Percentiles rank a stretch among this genome's conserved stretches.
These are phyloP conservation scores for Cerastis rubricosa DNA, from an alignment of 2,888 invertebrate genomes.

Conservation along the genomic window DNA sequence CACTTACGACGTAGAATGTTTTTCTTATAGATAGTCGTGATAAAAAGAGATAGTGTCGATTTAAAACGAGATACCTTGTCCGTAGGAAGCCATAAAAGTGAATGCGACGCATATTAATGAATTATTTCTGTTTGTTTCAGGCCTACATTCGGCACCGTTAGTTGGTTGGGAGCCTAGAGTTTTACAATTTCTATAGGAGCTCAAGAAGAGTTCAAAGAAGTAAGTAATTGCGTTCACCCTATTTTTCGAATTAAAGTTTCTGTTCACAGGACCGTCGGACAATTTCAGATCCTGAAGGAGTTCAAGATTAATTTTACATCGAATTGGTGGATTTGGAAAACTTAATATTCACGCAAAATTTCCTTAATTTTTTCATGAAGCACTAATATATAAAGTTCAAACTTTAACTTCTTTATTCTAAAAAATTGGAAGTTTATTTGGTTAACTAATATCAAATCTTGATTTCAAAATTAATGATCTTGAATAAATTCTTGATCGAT, in stretches of 20 bases:
- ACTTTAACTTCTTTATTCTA: slow-evolving; percentile 16
- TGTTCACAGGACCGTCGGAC: slow-evolving; percentile 75
- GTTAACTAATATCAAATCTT: slow-evolving; percentile 17
- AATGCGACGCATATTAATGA: slow-evolving; percentile 8
- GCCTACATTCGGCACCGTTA: slow-evolving; percentile 84
- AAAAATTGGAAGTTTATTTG: slow-evolving; percentile 35
- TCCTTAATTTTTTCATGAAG: neutral
- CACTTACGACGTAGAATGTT: slow-evolving; percentile 6
- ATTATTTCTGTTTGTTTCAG: slow-evolving; percentile 81
- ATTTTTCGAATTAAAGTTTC: slow-evolving; percentile 67
- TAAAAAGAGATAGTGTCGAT: slow-evolving; percentile 42
- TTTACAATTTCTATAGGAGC: slow-evolving; percentile 88
- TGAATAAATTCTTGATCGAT: slow-evolving; percentile 26
- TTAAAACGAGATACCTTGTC: slow-evolving; percentile 16
- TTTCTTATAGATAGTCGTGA: slow-evolving; percentile 20
- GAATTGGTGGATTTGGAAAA: slow-evolving; percentile 36
- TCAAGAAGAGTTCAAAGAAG: slow-evolving; percentile 89
- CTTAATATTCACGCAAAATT: neutral
- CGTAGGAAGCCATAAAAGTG: slow-evolving; percentile 3
- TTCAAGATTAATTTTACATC: slow-evolving; percentile 16
- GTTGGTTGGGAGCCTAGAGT: slow-evolving; percentile 87
- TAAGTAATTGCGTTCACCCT: slow-evolving; percentile 82
- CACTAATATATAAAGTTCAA: slow-evolving; percentile 3
- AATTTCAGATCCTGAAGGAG: slow-evolving; percentile 40
- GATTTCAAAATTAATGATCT: slow-evolving; percentile 22